These are phyloP conservation scores for Muscicapa adusta DNA, from an alignment of 2,113 vertebrate species.

Conservation along the genomic window DNA sequence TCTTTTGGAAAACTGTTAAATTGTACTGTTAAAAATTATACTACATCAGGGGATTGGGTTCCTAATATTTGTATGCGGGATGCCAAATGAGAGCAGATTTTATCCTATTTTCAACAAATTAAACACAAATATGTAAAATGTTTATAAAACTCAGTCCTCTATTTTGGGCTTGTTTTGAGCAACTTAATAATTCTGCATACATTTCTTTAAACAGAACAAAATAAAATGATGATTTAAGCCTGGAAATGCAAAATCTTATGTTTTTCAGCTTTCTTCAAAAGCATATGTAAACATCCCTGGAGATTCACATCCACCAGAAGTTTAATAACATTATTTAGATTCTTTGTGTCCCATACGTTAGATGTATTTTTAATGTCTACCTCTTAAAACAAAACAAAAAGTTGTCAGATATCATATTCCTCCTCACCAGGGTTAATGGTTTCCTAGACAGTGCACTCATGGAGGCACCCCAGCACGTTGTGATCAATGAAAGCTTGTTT, in stretches of 20 bases:
- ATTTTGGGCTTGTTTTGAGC: slow-evolving; percentile 61
- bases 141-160: slow-evolving; percentile 73
- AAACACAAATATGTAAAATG: slow-evolving; percentile 74
- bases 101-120: slow-evolving; percentile 76
- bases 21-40: slow-evolving; percentile 54
- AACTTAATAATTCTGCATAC: slow-evolving; percentile 70
- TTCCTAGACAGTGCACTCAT: slow-evolving; percentile 28
- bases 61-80: slow-evolving; percentile 75
- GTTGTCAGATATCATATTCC: slow-evolving; percentile 29
- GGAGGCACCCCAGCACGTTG: neutral
- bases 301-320: slow-evolving; percentile 48
- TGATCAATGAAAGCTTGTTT: slow-evolving; percentile 39
- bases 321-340: slow-evolving; percentile 61
- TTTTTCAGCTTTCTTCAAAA: slow-evolving; percentile 25
- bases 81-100: slow-evolving; percentile 77
- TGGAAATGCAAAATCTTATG: neutral
- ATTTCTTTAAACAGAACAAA: slow-evolving; percentile 38
- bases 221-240: slow-evolving; percentile 7
- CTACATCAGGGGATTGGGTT: slow-evolving; percentile 48
- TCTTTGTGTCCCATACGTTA: slow-evolving; percentile 42
- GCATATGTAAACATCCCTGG: neutral
- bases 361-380: slow-evolving; percentile 71
- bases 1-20: slow-evolving; percentile 16
- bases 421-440: neutral
- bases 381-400: slow-evolving; percentile 65